Evolutionary conservation across 2,113 vertebrate genomes (phyloP).

Genomic region (Spilogale gracilis): DNA sequence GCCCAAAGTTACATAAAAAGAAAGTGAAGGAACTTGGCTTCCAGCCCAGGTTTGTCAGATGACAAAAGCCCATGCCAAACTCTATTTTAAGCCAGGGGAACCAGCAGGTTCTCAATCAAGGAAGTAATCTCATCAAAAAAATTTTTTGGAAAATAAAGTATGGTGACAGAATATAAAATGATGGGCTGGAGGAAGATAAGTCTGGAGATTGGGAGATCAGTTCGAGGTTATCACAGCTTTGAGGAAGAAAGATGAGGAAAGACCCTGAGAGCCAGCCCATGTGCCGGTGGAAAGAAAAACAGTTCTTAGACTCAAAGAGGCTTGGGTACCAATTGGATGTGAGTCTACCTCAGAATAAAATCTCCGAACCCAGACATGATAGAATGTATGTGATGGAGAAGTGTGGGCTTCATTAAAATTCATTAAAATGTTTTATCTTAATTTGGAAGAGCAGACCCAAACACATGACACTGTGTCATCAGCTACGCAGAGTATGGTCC

Average conservation of each 20-base stretch:
- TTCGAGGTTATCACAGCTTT: slow-evolving; percentile 12
- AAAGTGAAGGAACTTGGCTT: slow-evolving; percentile 55
- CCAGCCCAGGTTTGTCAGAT: slow-evolving; percentile 26
- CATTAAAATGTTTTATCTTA: neutral
- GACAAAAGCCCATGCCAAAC: neutral
- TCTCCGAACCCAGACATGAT: neutral
- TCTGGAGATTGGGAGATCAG: neutral
- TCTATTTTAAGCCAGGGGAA: slow-evolving; percentile 69
- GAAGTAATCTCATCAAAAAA: slow-evolving; percentile 49
- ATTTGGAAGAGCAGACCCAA: neutral
- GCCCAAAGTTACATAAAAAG: slow-evolving; percentile 32
- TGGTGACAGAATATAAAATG: slow-evolving; percentile 8
- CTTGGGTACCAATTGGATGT: neutral
- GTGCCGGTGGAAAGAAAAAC: neutral
- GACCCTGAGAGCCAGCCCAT: neutral
- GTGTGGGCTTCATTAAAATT: neutral
- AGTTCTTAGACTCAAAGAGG: neutral
- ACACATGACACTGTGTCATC: neutral
- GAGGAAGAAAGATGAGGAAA: neutral
- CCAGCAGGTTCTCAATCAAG: slow-evolving; percentile 56
- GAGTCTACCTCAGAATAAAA: neutral
- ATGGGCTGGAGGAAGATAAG: neutral
- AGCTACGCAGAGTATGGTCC: neutral
- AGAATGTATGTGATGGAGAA: neutral
- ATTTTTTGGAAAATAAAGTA: slow-evolving; percentile 42